Conservation (phyloP, 2,888 invertebrate genomes). For the Hydriomena furcata region DNA sequence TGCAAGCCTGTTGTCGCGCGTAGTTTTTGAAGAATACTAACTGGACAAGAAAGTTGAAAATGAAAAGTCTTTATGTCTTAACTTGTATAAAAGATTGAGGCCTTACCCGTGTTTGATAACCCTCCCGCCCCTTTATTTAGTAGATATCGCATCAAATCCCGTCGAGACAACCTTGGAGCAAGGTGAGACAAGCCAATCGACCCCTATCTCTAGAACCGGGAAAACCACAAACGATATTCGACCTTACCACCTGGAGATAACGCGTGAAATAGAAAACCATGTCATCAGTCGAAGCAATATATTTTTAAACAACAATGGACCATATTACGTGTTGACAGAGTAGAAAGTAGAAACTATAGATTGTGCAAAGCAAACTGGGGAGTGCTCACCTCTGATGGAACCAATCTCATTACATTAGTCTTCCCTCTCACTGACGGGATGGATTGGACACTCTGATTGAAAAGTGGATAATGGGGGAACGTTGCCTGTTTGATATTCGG, state of each 20-base stretch:
- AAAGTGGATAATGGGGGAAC: slow-evolving; percentile 8
- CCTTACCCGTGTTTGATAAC: slow-evolving; percentile 5
- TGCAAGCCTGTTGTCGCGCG: no score
- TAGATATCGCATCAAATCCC: slow-evolving; percentile 18
- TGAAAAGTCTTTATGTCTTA: no score
- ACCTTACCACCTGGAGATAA: slow-evolving; percentile 17
- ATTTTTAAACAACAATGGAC: slow-evolving; percentile 3
- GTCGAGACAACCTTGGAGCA: slow-evolving; percentile 34
- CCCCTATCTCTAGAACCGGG: slow-evolving; percentile 32
- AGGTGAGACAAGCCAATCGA: slow-evolving; percentile 35
- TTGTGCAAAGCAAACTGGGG: slow-evolving; percentile 13
- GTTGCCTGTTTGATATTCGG: background rate
- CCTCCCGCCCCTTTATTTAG: background rate
- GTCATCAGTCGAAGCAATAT: slow-evolving; percentile 7
- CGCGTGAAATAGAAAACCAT: background rate
- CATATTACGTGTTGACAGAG: slow-evolving; percentile 12
- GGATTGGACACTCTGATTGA: slow-evolving; percentile 23
- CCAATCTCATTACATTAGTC: slow-evolving; percentile 27
- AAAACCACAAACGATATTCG: slow-evolving; percentile 6
- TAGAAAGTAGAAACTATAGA: slow-evolving; percentile 5
- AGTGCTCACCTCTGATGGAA: slow-evolving; percentile 25
- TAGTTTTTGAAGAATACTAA: no score
- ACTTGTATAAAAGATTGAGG: no score
- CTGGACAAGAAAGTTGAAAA: no score
- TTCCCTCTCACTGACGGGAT: slow-evolving; percentile 8